phyloP scores from a whole-genome alignment of 1,140 invertebrate genomes.

The Fopius arisanus region DNA sequence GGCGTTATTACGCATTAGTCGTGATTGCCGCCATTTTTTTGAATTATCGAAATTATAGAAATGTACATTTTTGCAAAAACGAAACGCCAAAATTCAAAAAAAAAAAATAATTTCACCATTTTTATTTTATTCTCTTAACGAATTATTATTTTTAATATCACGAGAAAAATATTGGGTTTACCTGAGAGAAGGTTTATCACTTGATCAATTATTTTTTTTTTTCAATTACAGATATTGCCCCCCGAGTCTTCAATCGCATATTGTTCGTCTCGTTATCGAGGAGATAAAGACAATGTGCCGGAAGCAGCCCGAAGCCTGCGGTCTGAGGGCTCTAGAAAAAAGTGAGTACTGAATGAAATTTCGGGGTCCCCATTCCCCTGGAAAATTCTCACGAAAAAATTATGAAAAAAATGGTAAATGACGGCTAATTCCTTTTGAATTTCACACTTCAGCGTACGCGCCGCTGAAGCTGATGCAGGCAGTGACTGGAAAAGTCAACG shows the following conservation, averaged over 20 bases:
- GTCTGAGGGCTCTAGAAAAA: constrained; percentile 67
- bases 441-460: constrained; percentile 70
- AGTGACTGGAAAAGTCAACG: constrained; percentile 75
- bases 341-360: constrained; percentile 63
- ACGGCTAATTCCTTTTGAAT: background rate
- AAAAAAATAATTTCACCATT: background rate
- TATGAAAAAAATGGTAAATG: background rate
- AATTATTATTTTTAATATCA: no score
- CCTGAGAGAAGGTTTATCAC: background rate
- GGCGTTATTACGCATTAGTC: background rate
- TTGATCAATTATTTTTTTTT: constrained; percentile 20
- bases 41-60: no score
- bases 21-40: background rate
- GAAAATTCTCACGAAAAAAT: no score
- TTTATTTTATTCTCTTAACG: background rate
- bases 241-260: constrained; percentile 69
- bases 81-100: no score
- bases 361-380: no score
- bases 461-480: constrained; percentile 77
- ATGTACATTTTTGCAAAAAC: no score
- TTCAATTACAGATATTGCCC: constrained; percentile 73
- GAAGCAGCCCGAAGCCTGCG: constrained; percentile 70
- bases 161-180: background rate
- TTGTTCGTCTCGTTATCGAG: constrained; percentile 72
- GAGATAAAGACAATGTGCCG: constrained; percentile 70